These are phyloP conservation scores for Leptinotarsa defecta DNA, from an alignment of 1,140 invertebrate genomes.

Conservation along the genomic window DNA sequence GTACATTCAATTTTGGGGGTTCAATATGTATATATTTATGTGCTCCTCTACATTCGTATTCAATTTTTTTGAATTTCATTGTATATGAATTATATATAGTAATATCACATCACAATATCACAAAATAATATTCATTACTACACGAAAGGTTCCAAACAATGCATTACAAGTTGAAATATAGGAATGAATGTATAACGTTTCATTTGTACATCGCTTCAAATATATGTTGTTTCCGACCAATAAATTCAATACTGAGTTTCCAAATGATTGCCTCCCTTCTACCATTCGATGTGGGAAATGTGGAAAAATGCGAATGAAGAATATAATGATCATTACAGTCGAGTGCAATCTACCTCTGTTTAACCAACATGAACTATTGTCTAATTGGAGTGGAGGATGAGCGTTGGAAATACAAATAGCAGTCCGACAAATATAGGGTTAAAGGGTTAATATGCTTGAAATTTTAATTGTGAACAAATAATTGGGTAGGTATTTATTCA, in stretches of 20 bases:
- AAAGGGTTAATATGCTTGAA: conserved; percentile 53
- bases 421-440: conserved; percentile 41
- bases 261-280: background rate
- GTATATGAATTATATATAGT: too few species aligned
- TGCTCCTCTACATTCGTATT: too few species aligned
- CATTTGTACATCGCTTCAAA: too few species aligned
- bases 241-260: background rate
- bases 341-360: conserved; percentile 11
- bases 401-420: conserved; percentile 33
- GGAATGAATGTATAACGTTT: too few species aligned
- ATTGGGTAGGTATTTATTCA: conserved; percentile 28
- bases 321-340: background rate
- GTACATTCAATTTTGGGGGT: too few species aligned
- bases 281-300: background rate
- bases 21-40: too few species aligned
- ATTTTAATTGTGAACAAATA: conserved; percentile 55
- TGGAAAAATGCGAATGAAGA: background rate
- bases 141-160: too few species aligned
- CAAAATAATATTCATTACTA: too few species aligned
- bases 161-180: too few species aligned
- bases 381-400: conserved; percentile 16
- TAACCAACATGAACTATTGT: conserved; percentile 15
- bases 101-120: too few species aligned
- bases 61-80: too few species aligned
- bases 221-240: background rate